Evolutionary conservation across 2,113 vertebrate genomes (phyloP), one percentile per base, ranked within the genome.

Genomic region (Herpetotheres cachinnans): DNA sequence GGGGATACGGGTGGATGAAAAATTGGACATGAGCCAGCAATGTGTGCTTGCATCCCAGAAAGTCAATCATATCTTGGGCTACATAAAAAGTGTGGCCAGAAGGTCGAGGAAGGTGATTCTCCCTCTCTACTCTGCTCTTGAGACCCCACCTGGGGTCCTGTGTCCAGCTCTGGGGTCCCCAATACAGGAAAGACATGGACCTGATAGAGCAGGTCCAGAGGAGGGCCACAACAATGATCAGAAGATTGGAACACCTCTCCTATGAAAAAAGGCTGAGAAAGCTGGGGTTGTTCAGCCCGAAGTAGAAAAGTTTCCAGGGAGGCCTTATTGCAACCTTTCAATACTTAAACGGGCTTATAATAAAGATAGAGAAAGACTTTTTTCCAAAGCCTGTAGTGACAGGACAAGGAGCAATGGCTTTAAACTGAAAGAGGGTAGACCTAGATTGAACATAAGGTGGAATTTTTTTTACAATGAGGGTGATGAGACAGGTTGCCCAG

Each of bases 81-180:
- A 21, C 27, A 47, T 25, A 11, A 47, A 38, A 69, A 69, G 16
- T 6, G 3, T 38, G 25, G 5, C 17, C 30, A 44, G 5, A 49
- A 56, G 26, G 34, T 25, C 6, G 1, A 19, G 47, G 29, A 16
- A 38, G 8, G 9, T 24, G 30, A 72, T 44, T 52, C 6, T 72
- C 1, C 3, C 24, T 3, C 56, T 52, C n/a, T 49, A 6, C 12
- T 47, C 36, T 1, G 3, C 46, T 42, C 11, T 26, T 40, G 6
- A 49, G 13, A 47, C 13, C 13, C 25, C 12, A 52, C 4, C 66
- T 59, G n/a, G 24, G 13, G 17, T 34, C 47, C 42, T 42, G 42
- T 78, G 13, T 40, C 42, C 42, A 42, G 42, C 42, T 42, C 42
- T 42, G 42, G 42, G 42, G 42, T 42, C 14, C 42, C 42, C 42